Evolutionary conservation across 2,888 invertebrate species (phyloP), one percentile per base, ranked within the genome.

Genomic region (Mimumesa dahlbomi): DNA sequence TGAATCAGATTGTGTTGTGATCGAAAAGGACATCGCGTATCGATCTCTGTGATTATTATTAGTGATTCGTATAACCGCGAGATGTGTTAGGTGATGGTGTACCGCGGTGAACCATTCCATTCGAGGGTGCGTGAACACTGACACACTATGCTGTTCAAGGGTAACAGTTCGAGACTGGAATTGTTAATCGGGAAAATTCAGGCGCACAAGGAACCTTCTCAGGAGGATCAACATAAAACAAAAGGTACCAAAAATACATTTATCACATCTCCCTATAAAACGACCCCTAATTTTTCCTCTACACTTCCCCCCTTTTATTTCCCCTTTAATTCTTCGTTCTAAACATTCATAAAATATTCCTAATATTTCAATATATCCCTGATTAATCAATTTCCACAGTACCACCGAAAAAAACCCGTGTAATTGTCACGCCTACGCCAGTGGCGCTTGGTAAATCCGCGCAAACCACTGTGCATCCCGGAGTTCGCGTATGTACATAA

Each of bases 181-280:
- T 93, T 95, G 87, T 92, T 96, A 82, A 96, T 96, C 81, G 95
- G 95, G 90, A 96, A 95, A 91, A 95, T 96, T 82, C 96, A 96
- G 89, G 95, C 95, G 3, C 95, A 94, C 84, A 95, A 95, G 91
- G 95, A 95, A 88, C 93, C 93, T 4, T 62, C 61, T 2, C 79
- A 86, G 76, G 81, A 82, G 45, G 77, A 80, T 29, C 67, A 64
- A 53, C 49, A 81, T 57, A 81, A 73, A 43, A 63, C 77, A 48
- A 88, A 87, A 87, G 88, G 87, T 88, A 77, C 58, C 80, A n/a
- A n/a, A n/a, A n/a, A n/a, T n/a, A n/a, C n/a, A n/a, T n/a, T n/a
- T n/a, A n/a, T n/a, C n/a, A n/a, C n/a, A n/a, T n/a, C n/a, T n/a
- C n/a, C n/a, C n/a, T n/a, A n/a, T n/a, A n/a, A n/a, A n/a, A n/a